These are phyloP conservation scores for Drosophila pectinifera DNA, from an alignment of 1,140 invertebrate species.

Conservation along the genomic window DNA sequence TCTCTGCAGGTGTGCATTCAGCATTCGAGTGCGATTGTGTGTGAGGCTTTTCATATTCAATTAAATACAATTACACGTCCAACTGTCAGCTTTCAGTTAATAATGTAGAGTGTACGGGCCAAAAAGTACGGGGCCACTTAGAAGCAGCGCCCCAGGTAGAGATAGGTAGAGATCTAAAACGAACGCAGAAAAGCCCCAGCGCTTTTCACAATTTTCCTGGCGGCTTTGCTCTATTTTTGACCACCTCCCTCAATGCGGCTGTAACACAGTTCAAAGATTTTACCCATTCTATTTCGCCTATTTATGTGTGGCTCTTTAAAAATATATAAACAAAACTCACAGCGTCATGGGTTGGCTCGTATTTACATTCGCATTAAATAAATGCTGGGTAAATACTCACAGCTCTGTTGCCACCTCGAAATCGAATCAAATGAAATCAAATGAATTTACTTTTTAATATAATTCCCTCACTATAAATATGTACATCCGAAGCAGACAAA, in stretches of 20 bases:
- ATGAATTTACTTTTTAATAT: slow-evolving; percentile 60
- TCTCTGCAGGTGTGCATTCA: slow-evolving; percentile 32
- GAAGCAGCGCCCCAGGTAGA: slow-evolving; percentile 48
- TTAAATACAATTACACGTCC: slow-evolving; percentile 57
- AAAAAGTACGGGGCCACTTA: slow-evolving; percentile 48
- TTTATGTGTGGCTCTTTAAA: slow-evolving; percentile 37
- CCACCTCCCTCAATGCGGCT: slow-evolving; percentile 22
- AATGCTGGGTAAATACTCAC: slow-evolving; percentile 43
- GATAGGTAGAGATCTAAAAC: slow-evolving; percentile 39
- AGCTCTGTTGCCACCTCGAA: slow-evolving; percentile 13
- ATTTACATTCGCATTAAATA: slow-evolving; percentile 62
- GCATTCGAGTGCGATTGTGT: slow-evolving; percentile 34
- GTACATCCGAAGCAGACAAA: slow-evolving; percentile 32
- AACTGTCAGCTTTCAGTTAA: slow-evolving; percentile 78
- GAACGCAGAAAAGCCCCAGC: slow-evolving; percentile 3
- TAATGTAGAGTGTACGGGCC: slow-evolving; percentile 64
- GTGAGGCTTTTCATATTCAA: slow-evolving; percentile 56
- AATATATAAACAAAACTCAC: slow-evolving; percentile 47
- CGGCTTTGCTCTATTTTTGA: slow-evolving; percentile 50
- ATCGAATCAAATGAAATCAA: slow-evolving; percentile 64
- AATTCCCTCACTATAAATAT: slow-evolving; percentile 43
- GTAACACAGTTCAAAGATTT: slow-evolving; percentile 66
- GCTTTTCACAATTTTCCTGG: slow-evolving; percentile 20
- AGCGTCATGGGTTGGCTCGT: slow-evolving; percentile 24
- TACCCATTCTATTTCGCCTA: slow-evolving; percentile 14